Evolutionary conservation across 2,797 vertebrate species (phyloP).

Genomic region (Borostomias antarcticus): DNA sequence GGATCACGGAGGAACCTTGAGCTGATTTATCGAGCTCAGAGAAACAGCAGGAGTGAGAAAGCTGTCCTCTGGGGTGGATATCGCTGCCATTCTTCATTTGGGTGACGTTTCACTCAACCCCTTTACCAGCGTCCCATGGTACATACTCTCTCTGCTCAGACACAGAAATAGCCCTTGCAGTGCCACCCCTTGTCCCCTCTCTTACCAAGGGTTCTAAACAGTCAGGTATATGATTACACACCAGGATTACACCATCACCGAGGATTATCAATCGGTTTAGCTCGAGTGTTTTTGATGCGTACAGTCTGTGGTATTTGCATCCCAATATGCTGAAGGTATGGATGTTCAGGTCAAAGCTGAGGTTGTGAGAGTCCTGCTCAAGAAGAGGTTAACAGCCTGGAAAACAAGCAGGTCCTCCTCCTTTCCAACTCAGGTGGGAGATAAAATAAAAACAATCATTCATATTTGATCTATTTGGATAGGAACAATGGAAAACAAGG

Average conservation of each 20-base stretch:
- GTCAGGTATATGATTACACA: no score
- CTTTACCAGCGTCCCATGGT: constrained; percentile 49
- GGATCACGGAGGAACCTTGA: constrained; percentile 73
- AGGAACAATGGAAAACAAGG: not conserved
- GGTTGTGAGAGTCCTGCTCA: no score
- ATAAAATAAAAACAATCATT: not conserved
- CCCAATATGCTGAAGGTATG: no score
- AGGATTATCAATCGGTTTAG: no score
- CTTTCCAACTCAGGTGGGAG: not conserved
- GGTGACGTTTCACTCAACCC: constrained; percentile 74
- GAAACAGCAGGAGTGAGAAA: constrained; percentile 68
- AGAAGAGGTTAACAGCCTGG: no score
- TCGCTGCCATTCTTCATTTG: constrained; percentile 73
- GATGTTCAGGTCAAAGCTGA: no score
- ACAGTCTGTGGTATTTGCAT: no score
- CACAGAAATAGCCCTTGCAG: not conserved
- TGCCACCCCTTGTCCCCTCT: not conserved
- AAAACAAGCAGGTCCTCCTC: no score
- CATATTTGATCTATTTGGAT: not conserved
- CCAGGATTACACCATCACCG: no score
- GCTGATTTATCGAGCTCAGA: constrained; percentile 73
- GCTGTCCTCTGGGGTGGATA: constrained; percentile 73
- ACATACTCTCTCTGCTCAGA: not conserved
- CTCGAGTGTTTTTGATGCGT: no score
- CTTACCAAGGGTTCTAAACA: not conserved